Conservation (phyloP, 2,113 vertebrate species). For the Sminthopsis crassicaudata region DNA sequence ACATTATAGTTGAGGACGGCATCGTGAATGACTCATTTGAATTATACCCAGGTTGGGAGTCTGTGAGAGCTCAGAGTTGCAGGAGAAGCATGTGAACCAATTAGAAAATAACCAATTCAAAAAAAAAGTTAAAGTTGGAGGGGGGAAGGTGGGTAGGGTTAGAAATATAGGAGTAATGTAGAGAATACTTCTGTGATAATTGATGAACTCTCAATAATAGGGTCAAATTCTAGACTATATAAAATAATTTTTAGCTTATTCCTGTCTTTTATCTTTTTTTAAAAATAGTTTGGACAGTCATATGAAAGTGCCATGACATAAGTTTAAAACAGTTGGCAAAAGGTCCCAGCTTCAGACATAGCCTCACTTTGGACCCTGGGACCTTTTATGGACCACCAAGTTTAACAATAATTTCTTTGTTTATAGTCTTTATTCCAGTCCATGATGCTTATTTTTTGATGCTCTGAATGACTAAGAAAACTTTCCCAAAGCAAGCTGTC, state of each 20-base stretch:
- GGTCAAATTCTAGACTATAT: neutral
- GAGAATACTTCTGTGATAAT: neutral
- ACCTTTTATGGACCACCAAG: neutral
- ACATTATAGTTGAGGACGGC: neutral
- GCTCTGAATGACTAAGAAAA: slow-evolving; percentile 16
- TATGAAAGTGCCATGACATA: neutral
- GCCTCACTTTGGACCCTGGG: neutral
- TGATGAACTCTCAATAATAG: neutral
- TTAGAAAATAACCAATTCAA: neutral
- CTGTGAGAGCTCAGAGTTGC: neutral
- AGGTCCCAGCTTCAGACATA: neutral
- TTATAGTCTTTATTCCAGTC: slow-evolving; percentile 11
- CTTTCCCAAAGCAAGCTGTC: slow-evolving; percentile 24
- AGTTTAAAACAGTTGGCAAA: neutral
- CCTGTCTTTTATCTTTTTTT: neutral
- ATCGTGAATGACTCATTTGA: neutral
- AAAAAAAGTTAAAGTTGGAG: neutral
- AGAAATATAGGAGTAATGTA: neutral
- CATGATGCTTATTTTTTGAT: slow-evolving; percentile 5
- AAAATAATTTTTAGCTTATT: neutral
- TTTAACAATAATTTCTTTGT: neutral
- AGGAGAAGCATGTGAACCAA: neutral
- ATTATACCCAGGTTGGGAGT: neutral
- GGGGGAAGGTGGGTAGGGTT: neutral
- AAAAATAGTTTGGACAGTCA: neutral